Evolutionary conservation across 2,888 invertebrate species (phyloP), one percentile per base, ranked within the genome.

Genomic region (Tetanocera ferruginea): DNA sequence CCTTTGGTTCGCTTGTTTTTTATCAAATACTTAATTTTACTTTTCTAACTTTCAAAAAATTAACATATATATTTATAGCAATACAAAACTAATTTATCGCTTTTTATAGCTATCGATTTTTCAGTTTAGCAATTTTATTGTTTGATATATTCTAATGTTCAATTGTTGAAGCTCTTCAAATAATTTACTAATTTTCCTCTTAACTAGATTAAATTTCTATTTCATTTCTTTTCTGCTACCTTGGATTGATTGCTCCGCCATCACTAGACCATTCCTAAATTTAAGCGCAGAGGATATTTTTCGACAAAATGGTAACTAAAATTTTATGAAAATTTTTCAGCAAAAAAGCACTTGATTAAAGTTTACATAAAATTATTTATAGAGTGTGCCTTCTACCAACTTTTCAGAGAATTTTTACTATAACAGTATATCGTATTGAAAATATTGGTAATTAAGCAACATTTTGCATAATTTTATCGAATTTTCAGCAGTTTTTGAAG

Each of bases 231-330:
- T 25, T 31, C 31, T 51, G 64, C 57, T 66, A 51, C 43, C 64
- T 75, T 43, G 57, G 37, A 75, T 75, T 52, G 51, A 23, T 19
- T 55, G 34, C 43, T 37, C 34, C 64, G 14, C 51, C 52, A n/a
- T n/a, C n/a, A n/a, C n/a, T 34, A 67, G 75, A 67, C 25, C 55
- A 76, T 52, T 66, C 55, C 67, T 76, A 76, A 67, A 17, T 28
- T 55, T 67, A 67, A 66, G 19, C 66, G 66, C 62, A 23, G 25
- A n/a, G 73, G 73, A 73, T 14, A 43, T 5, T 62, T 43, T 70
- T 49, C 25, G 5, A 23, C 19, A 60, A 73, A 43, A 62, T 25
- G 75, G 75, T 76, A 67, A 76, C 67, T 76, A 66, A 23, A 28
- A 43, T 49, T n/a, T n/a, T 34, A 37, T 17, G 17, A 3, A 23